phyloP scores from a whole-genome alignment of 2,797 vertebrate species.

The Podarcis lilfordi region DNA sequence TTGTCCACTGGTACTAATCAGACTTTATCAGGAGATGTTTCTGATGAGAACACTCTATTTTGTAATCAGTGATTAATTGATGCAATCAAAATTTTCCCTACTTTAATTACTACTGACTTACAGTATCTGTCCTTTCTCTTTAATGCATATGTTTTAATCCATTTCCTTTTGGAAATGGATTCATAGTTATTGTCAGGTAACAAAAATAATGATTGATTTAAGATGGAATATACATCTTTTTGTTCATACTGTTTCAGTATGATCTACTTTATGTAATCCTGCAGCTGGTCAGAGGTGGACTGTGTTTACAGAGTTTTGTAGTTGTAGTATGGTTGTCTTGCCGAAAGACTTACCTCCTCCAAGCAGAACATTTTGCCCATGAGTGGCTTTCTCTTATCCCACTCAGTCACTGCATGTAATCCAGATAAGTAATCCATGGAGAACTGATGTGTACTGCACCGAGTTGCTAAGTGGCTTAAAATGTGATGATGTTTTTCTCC shows the following conservation, averaged over 20 bases:
- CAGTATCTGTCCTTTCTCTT: background rate
- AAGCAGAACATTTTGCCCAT: background rate
- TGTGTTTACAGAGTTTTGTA: background rate
- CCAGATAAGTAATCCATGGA: background rate
- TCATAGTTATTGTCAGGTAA: background rate
- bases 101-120: background rate
- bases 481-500: background rate
- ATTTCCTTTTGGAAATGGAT: background rate
- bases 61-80: background rate
- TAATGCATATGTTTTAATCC: background rate
- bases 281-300: background rate
- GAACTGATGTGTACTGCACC: background rate
- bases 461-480: background rate
- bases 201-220: background rate
- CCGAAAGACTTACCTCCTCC: no score
- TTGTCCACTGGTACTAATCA: background rate
- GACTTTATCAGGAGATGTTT: background rate
- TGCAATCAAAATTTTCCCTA: background rate
- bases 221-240: background rate
- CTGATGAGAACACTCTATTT: conserved; percentile 1
- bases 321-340: no score
- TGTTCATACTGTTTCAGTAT: background rate
- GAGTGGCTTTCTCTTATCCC: background rate
- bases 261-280: no score
- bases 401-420: background rate